These are phyloP conservation scores for Monarcha castaneiventris DNA, from an alignment of 2,113 vertebrate genomes.

Conservation along the genomic window DNA sequence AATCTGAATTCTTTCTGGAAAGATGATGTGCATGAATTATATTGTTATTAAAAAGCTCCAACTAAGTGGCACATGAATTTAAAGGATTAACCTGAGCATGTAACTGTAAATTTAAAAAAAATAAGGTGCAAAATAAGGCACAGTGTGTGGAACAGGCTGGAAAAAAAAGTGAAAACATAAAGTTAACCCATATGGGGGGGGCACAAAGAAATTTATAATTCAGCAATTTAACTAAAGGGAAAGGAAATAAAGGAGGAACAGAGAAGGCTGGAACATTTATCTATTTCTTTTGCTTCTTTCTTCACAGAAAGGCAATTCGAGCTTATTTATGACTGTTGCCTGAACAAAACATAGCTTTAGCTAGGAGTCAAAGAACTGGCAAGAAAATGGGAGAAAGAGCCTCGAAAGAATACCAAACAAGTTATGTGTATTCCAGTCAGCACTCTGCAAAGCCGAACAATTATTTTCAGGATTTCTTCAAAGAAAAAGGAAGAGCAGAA, in stretches of 20 bases:
- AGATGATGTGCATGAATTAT: not conserved
- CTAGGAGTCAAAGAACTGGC: not conserved
- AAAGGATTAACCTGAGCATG: not conserved
- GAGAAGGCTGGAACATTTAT: not conserved
- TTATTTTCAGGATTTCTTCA: not conserved
- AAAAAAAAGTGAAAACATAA: not conserved
- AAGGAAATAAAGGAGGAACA: not conserved
- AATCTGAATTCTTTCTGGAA: not conserved
- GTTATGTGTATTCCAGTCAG: not conserved
- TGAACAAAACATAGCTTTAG: not conserved
- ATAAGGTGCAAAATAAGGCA: not conserved
- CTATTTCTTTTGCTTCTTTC: not conserved
- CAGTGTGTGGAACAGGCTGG: not conserved
- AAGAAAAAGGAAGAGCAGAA: not conserved
- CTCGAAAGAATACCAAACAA: not conserved
- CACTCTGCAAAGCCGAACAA: not conserved
- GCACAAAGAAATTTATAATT: not conserved
- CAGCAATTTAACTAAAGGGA: not conserved
- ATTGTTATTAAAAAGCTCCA: not conserved
- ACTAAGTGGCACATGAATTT: not conserved
- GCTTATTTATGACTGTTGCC: not conserved
- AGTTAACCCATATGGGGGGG: accelerated
- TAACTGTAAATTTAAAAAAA: not conserved
- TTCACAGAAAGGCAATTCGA: not conserved
- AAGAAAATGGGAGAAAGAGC: not conserved